Percentiles rank a stretch among this genome's conserved stretches.
These are phyloP conservation scores for Aurelia sp. DNA, from an alignment of 30 jellyfish, hydroid and myxozoan genomes.

Conservation along the genomic window DNA sequence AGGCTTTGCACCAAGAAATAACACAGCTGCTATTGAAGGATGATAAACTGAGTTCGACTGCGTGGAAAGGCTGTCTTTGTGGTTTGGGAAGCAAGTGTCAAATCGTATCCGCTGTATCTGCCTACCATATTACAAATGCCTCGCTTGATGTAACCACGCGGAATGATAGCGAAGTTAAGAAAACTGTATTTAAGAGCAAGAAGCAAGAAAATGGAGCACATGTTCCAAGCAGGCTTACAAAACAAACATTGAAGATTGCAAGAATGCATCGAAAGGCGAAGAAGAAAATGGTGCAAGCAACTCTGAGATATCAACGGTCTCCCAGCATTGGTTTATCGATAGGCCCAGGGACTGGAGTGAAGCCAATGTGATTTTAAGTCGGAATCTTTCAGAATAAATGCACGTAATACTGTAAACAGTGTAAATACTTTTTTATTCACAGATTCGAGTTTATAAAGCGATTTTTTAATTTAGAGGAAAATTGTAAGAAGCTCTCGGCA, in stretches of 20 bases:
- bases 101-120: conserved; percentile 68
- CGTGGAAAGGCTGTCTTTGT: conserved; percentile 62
- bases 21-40: conserved; percentile 7
- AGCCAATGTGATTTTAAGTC: conserved; percentile 20
- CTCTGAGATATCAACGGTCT: conserved; percentile 51
- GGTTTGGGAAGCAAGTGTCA: conserved; percentile 61
- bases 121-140: conserved; percentile 67
- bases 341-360: conserved; percentile 67
- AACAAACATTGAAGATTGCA: conserved; percentile 61
- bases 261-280: conserved; percentile 63
- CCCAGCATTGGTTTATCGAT: conserved; percentile 69
- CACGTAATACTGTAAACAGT: no score
- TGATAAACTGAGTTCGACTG: neutral
- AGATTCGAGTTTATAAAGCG: no score
- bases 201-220: neutral
- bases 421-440: no score
- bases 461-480: no score
- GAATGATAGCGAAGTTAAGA: neutral
- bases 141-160: conserved; percentile 35
- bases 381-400: no score
- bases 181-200: neutral
- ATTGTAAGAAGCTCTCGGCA: no score
- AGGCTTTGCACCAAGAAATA: conserved; percentile 20
- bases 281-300: conserved; percentile 53
- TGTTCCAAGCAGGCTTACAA: conserved; percentile 5